phyloP scores from a whole-genome alignment of 1,140 invertebrate species.

The Neodiprion fabricii region DNA sequence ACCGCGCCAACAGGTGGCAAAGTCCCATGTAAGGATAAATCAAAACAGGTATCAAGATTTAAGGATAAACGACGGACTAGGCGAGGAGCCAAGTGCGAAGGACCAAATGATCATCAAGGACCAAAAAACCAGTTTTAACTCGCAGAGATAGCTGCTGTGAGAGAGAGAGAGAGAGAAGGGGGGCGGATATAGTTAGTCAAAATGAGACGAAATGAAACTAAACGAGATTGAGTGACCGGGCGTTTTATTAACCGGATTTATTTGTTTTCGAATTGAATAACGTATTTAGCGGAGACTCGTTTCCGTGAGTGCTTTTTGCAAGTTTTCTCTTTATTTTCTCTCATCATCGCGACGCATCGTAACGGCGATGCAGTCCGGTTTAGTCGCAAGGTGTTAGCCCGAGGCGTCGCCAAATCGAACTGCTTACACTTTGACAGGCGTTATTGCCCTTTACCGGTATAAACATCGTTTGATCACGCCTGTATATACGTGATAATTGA shows the following conservation, averaged over 20 bases:
- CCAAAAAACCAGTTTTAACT: conserved; percentile 3
- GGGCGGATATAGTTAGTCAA: too few relatives aligned
- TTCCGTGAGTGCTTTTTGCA: background rate
- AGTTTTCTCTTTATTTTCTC: background rate
- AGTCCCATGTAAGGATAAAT: too few relatives aligned
- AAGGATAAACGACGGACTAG: background rate
- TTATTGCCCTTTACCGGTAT: too few relatives aligned
- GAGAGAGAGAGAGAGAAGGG: background rate
- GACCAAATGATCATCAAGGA: conserved; percentile 5
- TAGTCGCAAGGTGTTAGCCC: too few relatives aligned
- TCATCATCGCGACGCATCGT: too few relatives aligned
- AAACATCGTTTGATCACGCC: too few relatives aligned
- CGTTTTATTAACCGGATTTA: background rate
- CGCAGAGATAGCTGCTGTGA: background rate
- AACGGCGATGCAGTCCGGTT: too few relatives aligned
- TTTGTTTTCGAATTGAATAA: background rate
- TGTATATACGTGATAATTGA: too few relatives aligned
- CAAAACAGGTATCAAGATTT: background rate
- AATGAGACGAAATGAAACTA: background rate
- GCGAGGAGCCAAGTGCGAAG: background rate
- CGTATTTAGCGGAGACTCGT: background rate
- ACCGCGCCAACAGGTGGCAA: background rate
- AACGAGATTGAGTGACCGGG: background rate
- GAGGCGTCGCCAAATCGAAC: too few relatives aligned
- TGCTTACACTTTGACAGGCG: too few relatives aligned